phyloP scores from a whole-genome alignment of 2,113 vertebrate species.

The Amphiprion percula region DNA sequence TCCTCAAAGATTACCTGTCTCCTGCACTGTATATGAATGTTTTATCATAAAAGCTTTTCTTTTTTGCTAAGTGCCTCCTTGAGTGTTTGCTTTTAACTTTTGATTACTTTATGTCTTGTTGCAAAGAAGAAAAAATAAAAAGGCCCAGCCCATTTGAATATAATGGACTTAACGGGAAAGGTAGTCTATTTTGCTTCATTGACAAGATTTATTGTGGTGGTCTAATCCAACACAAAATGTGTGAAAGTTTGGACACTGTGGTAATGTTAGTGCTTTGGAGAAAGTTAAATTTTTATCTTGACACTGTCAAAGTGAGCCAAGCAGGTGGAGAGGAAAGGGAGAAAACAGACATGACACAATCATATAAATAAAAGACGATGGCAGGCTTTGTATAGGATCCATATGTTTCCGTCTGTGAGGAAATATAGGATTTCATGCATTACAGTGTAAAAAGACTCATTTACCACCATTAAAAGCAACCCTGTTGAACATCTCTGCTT shows the following conservation, averaged over 20 bases:
- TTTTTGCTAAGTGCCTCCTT: conserved; percentile 86
- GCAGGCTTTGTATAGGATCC: conserved; percentile 68
- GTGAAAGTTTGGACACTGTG: conserved; percentile 56
- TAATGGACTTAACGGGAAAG: conserved; percentile 82
- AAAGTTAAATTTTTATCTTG: conserved; percentile 38
- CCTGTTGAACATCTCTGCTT: conserved; percentile 43
- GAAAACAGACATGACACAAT: conserved; percentile 73
- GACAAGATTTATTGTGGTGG: conserved; percentile 42
- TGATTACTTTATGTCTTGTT: conserved; percentile 85
- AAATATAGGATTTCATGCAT: conserved; percentile 80
- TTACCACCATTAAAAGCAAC: conserved; percentile 65
- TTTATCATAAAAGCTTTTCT: conserved; percentile 88
- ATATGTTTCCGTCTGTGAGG: conserved; percentile 71
- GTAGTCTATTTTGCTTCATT: conserved; percentile 61
- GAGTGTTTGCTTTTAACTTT: conserved; percentile 87
- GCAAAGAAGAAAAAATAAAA: conserved; percentile 62
- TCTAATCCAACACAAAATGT: conserved; percentile 62
- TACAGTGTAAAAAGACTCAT: conserved; percentile 75
- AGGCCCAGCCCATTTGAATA: conserved; percentile 70
- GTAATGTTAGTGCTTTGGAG: conserved; percentile 27
- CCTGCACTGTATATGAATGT: conserved; percentile 86
- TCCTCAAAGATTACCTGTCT: conserved; percentile 82
- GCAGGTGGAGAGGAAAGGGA: conserved; percentile 58
- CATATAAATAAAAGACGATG: conserved; percentile 66
- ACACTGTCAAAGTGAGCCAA: conserved; percentile 43